These are phyloP conservation scores for Anorthoa munda DNA, from an alignment of 2,888 invertebrate species.

Conservation along the genomic window DNA sequence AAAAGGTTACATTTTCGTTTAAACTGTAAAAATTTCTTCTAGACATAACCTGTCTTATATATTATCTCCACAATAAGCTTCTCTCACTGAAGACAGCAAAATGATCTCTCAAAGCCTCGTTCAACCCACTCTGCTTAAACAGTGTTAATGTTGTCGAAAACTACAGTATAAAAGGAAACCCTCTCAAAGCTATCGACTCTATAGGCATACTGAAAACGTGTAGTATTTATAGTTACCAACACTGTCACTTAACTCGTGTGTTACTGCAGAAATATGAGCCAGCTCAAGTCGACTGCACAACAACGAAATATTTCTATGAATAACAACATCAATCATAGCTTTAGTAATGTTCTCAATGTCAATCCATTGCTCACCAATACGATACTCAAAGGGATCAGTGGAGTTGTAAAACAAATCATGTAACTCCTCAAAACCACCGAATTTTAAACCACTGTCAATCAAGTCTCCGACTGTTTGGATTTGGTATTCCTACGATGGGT, in stretches of 20 bases:
- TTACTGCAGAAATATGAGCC: slow-evolving; percentile 77
- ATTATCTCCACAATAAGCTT: slow-evolving; percentile 78
- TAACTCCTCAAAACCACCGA: slow-evolving; percentile 85
- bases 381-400: slow-evolving; percentile 75
- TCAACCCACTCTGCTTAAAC: slow-evolving; percentile 88
- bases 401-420: slow-evolving; percentile 83
- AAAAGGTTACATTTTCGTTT: slow-evolving; percentile 28
- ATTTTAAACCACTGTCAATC: slow-evolving; percentile 83
- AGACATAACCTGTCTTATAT: slow-evolving; percentile 62
- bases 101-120: slow-evolving; percentile 79
- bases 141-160: slow-evolving; percentile 86
- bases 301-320: slow-evolving; percentile 84
- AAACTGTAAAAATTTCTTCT: slow-evolving; percentile 50
- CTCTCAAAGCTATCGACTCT: slow-evolving; percentile 89
- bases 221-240: slow-evolving; percentile 79
- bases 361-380: slow-evolving; percentile 77
- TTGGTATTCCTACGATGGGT: slow-evolving; percentile 90
- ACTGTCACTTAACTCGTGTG: slow-evolving; percentile 79
- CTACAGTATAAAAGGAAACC: slow-evolving; percentile 88
- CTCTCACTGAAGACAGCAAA: slow-evolving; percentile 82
- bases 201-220: slow-evolving; percentile 89
- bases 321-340: slow-evolving; percentile 80
- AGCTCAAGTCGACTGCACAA: slow-evolving; percentile 83
- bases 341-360: slow-evolving; percentile 73
- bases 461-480: slow-evolving; percentile 89